Evolutionary conservation across 2,797 vertebrate genomes (phyloP).

Genomic region (Darevskia mixta): DNA sequence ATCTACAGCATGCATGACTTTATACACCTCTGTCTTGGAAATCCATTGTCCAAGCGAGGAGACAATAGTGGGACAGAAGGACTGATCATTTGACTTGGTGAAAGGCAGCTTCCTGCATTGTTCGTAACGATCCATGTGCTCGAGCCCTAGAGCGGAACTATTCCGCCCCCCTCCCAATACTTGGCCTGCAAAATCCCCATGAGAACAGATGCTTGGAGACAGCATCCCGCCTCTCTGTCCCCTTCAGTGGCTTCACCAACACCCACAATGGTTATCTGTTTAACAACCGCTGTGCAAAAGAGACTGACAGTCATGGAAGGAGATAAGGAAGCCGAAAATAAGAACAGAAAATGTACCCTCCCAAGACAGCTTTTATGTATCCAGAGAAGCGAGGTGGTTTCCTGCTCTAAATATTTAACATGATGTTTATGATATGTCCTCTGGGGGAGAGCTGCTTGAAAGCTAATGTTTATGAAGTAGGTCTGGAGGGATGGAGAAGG

Average conservation of each 20-base stretch:
- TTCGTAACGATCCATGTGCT: background rate
- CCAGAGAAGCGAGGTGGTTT: slow-evolving; percentile 71
- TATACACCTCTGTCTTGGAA: too few species aligned
- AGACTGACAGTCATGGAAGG: slow-evolving; percentile 54
- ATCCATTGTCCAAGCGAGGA: too few species aligned
- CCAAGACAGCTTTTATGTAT: slow-evolving; percentile 72
- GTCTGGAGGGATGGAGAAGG: slow-evolving; percentile 71
- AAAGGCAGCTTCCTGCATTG: background rate
- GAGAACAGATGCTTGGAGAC: slow-evolving; percentile 8
- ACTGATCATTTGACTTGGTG: background rate
- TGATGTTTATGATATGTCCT: slow-evolving; percentile 69
- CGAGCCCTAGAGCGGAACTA: background rate
- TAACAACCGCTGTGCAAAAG: slow-evolving; percentile 53
- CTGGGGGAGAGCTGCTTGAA: slow-evolving; percentile 67
- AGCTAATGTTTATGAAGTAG: slow-evolving; percentile 76
- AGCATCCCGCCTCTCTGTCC: background rate
- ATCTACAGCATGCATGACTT: too few species aligned
- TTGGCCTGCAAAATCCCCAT: background rate
- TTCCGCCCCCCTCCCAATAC: background rate
- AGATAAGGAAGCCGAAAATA: slow-evolving; percentile 66
- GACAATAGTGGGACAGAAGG: background rate
- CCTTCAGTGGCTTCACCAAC: background rate
- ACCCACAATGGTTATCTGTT: slow-evolving; percentile 29
- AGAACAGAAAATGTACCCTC: slow-evolving; percentile 65
- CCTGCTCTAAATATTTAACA: slow-evolving; percentile 77